Evolutionary conservation across 1,140 invertebrate genomes (phyloP).

Genomic region (Tribolium castaneum): DNA sequence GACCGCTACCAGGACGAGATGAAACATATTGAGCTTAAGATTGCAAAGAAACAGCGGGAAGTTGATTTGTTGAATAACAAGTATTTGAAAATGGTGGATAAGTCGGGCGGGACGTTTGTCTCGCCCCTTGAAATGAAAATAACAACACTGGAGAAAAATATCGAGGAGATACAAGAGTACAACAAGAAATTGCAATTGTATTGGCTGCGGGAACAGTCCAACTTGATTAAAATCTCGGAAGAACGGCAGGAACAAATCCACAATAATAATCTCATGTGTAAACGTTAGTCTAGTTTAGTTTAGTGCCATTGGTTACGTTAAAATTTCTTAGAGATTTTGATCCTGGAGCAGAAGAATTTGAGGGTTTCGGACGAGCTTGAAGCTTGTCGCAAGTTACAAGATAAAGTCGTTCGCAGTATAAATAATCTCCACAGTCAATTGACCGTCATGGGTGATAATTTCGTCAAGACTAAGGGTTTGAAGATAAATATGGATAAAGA

Average conservation of each 20-base stretch:
- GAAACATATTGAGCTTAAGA: constrained; percentile 58
- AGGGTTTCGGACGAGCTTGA: constrained; percentile 75
- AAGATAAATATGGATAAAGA: constrained; percentile 72
- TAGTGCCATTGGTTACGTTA: constrained; percentile 19
- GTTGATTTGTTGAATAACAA: constrained; percentile 68
- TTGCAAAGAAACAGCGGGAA: constrained; percentile 69
- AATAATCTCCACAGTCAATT: constrained; percentile 71
- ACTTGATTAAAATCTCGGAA: constrained; percentile 73
- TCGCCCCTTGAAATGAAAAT: constrained; percentile 70
- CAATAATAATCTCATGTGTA: constrained; percentile 74
- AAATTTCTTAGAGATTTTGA: constrained; percentile 71
- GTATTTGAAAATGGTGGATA: constrained; percentile 67
- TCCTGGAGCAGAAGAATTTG: constrained; percentile 79
- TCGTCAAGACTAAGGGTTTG: constrained; percentile 70
- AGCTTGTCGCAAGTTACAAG: constrained; percentile 68
- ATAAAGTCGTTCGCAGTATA: constrained; percentile 70
- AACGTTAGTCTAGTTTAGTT: constrained; percentile 67
- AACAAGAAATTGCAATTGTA: constrained; percentile 74
- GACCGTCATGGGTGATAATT: constrained; percentile 69
- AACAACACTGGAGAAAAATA: constrained; percentile 70
- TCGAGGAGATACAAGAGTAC: constrained; percentile 69
- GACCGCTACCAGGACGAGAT: constrained; percentile 66
- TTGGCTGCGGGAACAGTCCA: constrained; percentile 80
- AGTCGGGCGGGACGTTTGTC: constrained; percentile 48
- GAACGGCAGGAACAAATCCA: constrained; percentile 74